Conservation (phyloP, 2,113 vertebrate genomes). For the Orycteropus afer region DNA sequence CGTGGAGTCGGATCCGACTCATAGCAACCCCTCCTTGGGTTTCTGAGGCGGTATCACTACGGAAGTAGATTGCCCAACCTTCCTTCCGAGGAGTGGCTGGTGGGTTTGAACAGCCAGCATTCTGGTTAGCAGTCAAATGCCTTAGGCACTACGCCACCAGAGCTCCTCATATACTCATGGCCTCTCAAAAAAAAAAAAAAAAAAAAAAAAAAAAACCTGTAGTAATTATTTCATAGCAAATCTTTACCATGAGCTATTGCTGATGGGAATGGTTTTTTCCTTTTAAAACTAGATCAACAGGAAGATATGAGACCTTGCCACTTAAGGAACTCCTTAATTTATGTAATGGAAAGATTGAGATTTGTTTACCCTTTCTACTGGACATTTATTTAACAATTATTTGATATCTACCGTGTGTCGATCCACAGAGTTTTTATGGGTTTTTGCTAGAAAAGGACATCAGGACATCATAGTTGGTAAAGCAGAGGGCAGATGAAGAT, state of each 20-base stretch:
- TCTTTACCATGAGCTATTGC: not conserved
- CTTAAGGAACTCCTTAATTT: not conserved
- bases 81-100: no score
- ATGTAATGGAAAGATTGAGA: not conserved
- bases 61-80: no score
- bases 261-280: not conserved
- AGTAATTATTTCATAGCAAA: not conserved
- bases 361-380: constrained; percentile 4
- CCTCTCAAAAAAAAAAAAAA: not conserved
- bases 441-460: not conserved
- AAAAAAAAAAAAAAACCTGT: no score
- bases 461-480: not conserved
- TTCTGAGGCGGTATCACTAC: no score
- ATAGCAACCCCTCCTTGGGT: no score
- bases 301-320: not conserved
- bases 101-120: no score
- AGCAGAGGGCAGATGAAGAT: no score
- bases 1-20: no score
- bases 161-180: not conserved
- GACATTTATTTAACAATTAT: not conserved
- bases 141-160: no score
- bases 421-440: not conserved
- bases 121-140: no score
- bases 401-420: not conserved
- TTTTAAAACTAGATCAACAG: not conserved